A percentile compares a stretch with the other conserved stretches of the same genome.
Evolutionary conservation across 2,113 vertebrate species (phyloP).

Genomic region (Saimiri boliviensis): DNA sequence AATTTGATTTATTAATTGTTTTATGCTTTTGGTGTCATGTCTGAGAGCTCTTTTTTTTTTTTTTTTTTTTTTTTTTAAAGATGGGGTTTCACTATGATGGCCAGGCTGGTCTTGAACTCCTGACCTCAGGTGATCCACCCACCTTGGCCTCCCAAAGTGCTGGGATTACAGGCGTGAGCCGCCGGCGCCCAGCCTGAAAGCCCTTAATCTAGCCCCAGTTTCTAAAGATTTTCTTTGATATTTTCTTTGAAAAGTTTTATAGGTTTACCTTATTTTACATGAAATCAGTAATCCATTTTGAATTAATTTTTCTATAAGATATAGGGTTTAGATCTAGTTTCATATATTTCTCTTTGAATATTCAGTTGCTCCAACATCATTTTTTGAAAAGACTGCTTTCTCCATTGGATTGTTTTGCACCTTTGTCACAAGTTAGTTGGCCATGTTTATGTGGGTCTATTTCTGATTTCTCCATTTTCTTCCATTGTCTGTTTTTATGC

Average conservation of each 20-base stretch:
- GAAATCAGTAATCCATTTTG: conserved; percentile 21
- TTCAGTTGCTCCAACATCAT: neutral
- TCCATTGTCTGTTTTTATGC: neutral
- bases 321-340: neutral
- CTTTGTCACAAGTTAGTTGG: neutral
- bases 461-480: neutral
- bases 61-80: neutral
- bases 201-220: neutral
- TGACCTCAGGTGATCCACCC: too few relatives aligned
- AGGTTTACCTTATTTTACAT: conserved; percentile 22
- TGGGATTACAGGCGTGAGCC: too few relatives aligned
- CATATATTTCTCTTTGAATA: neutral
- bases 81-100: too few relatives aligned
- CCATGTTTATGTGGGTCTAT: neutral
- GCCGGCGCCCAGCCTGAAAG: neutral
- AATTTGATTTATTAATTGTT: neutral
- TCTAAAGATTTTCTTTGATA: neutral
- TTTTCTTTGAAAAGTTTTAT: neutral
- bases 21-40: neutral
- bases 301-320: conserved; percentile 23
- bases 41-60: neutral
- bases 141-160: too few relatives aligned
- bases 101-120: too few relatives aligned
- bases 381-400: conserved; percentile 16
- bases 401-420: neutral